phyloP scores from a whole-genome alignment of 2,113 vertebrate genomes.

The Parus major region DNA sequence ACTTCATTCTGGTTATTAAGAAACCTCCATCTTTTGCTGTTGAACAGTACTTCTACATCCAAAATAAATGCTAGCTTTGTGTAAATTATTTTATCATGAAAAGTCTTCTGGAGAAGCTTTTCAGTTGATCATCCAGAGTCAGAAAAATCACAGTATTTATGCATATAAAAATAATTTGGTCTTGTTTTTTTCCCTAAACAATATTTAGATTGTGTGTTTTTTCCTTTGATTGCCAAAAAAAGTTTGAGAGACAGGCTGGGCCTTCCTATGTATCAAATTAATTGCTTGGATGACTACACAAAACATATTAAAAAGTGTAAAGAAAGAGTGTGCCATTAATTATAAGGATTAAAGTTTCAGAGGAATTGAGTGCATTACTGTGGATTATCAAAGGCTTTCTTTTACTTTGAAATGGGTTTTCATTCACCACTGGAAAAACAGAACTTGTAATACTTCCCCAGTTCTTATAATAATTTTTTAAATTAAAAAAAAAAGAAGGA shows the following conservation, averaged over 20 bases:
- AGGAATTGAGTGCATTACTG: background rate
- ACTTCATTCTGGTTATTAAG: background rate
- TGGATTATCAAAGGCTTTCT: background rate
- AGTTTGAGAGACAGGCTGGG: background rate
- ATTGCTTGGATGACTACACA: background rate
- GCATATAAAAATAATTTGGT: background rate
- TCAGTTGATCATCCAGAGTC: background rate
- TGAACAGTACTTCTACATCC: background rate
- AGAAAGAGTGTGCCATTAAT: background rate
- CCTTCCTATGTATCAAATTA: background rate
- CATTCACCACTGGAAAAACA: background rate
- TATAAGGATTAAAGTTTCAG: background rate
- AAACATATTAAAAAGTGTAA: background rate
- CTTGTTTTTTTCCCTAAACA: background rate
- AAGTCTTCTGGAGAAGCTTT: background rate
- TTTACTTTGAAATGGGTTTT: background rate
- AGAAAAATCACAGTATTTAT: background rate
- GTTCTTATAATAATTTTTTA: background rate
- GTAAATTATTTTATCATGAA: background rate
- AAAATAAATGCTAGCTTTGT: background rate
- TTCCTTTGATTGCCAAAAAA: background rate
- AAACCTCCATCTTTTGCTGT: background rate
- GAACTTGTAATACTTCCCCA: background rate
- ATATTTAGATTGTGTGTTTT: background rate
- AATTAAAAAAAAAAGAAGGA: background rate